Evolutionary conservation across 1,140 invertebrate species (phyloP).

Genomic region (Zaprionus capensis): DNA sequence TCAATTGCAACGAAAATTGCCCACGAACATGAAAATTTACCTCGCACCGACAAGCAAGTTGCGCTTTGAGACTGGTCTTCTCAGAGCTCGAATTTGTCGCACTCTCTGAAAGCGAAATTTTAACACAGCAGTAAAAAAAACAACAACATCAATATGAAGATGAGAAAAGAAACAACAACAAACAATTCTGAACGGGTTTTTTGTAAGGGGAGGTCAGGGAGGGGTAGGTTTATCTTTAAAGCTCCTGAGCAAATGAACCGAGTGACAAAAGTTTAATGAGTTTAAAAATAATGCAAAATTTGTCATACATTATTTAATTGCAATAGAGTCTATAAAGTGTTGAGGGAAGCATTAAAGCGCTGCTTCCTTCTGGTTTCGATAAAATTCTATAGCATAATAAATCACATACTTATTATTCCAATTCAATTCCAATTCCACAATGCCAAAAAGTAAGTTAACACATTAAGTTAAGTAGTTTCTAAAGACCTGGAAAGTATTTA

Average conservation of each 20-base stretch:
- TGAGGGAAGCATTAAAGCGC: neutral
- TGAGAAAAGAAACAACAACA: neutral
- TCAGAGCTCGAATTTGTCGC: slow-evolving; percentile 33
- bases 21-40: slow-evolving; percentile 55
- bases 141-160: neutral
- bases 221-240: no score
- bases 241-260: neutral
- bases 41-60: neutral
- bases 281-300: neutral
- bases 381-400: no score
- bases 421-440: no score
- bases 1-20: slow-evolving; percentile 62
- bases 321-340: neutral
- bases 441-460: no score
- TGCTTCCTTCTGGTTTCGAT: no score
- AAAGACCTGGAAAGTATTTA: no score
- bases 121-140: slow-evolving; percentile 30
- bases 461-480: no score
- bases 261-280: neutral
- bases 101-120: slow-evolving; percentile 71
- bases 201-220: neutral
- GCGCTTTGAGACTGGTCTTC: slow-evolving; percentile 6
- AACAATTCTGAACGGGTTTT: slow-evolving; percentile 74
- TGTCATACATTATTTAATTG: neutral
- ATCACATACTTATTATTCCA: no score